phyloP scores from a whole-genome alignment of 2,797 vertebrate genomes.

The Falco peregrinus region DNA sequence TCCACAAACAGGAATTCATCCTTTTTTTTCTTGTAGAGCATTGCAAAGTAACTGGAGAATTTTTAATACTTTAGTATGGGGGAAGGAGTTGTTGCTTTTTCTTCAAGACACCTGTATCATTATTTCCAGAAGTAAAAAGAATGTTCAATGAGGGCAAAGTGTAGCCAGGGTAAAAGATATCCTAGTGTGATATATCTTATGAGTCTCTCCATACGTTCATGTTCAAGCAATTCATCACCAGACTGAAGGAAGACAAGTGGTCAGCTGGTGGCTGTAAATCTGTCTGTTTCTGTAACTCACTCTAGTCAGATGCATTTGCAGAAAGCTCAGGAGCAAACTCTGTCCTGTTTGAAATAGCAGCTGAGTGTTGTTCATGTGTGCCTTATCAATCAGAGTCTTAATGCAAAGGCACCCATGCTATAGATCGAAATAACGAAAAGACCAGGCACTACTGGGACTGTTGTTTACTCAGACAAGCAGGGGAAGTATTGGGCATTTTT shows the following conservation, averaged over 20 bases:
- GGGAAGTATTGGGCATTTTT: neutral
- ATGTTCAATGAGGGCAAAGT: neutral
- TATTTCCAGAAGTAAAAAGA: neutral
- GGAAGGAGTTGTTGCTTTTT: neutral
- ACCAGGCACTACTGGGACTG: neutral
- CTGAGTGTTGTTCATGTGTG: neutral
- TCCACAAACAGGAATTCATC: neutral
- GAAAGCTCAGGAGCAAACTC: conserved; percentile 1
- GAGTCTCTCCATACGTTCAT: neutral
- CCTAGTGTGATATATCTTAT: neutral
- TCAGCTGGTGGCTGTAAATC: conserved; percentile 33
- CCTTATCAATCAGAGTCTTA: neutral
- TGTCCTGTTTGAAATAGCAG: neutral
- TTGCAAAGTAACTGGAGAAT: neutral
- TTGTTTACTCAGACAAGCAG: neutral
- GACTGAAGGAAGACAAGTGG: neutral
- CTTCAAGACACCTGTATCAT: neutral
- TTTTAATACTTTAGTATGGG: neutral
- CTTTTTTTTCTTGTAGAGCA: neutral
- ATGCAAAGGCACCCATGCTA: neutral
- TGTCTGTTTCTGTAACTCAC: neutral
- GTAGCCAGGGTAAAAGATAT: neutral
- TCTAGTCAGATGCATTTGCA: neutral
- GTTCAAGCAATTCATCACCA: neutral
- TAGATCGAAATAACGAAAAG: neutral